These are phyloP conservation scores for Tuberolachnus salignus DNA, from an alignment of 2,888 invertebrate species.

Conservation along the genomic window DNA sequence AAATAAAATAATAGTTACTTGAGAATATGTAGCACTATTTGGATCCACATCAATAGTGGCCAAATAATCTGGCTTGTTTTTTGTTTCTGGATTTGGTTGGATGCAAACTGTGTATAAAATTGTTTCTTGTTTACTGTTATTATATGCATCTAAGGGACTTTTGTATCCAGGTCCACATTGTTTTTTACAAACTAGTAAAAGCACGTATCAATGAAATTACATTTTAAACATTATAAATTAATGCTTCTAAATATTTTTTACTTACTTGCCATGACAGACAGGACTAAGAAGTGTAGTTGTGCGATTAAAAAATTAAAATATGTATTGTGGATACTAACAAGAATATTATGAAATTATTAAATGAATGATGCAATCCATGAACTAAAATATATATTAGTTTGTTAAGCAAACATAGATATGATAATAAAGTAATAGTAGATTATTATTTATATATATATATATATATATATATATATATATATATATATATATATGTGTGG, in stretches of 20 bases:
- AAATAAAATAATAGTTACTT: slow-evolving; percentile 67
- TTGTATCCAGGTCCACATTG: slow-evolving; percentile 75
- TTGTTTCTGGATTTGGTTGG: slow-evolving; percentile 70
- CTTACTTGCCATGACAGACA: slow-evolving; percentile 8
- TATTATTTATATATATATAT: background rate
- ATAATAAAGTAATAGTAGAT: no score
- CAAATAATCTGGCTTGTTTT: slow-evolving; percentile 81
- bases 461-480: background rate
- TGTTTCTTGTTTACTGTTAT: slow-evolving; percentile 80
- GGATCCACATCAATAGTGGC: slow-evolving; percentile 93
- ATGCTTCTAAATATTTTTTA: background rate
- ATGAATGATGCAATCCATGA: no score
- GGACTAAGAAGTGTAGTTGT: background rate
- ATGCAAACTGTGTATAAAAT: slow-evolving; percentile 89
- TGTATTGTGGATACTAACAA: no score
- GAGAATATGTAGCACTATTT: slow-evolving; percentile 78
- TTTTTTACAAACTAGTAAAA: slow-evolving; percentile 31
- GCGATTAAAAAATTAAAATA: background rate
- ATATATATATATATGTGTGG: background rate
- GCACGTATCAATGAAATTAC: background rate
- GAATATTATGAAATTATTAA: no score
- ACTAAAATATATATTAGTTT: no score
- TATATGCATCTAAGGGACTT: slow-evolving; percentile 82
- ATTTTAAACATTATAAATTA: no score
- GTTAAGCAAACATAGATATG: no score